Percentiles rank a stretch among this genome's conserved stretches.
Evolutionary conservation across 2,888 invertebrate species (phyloP).

Genomic region (Polyommatus icarus): DNA sequence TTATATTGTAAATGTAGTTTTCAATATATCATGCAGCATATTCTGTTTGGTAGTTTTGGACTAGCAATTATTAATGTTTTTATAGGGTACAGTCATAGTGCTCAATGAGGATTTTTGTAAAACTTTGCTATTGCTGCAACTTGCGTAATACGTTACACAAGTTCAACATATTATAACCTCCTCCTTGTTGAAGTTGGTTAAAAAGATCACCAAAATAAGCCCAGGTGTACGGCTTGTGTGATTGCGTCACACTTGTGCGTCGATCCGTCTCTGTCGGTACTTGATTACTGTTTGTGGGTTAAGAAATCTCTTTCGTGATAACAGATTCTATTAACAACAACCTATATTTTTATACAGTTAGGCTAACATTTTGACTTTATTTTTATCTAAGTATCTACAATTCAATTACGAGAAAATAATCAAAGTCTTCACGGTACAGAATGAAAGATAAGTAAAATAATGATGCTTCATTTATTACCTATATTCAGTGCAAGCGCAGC

Average conservation of each 20-base stretch:
- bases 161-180: too few relatives aligned
- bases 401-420: neutral
- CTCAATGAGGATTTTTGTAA: neutral
- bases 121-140: neutral
- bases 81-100: too few relatives aligned
- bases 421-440: too few relatives aligned
- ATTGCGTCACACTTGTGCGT: neutral
- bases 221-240: neutral
- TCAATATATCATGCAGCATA: too few relatives aligned
- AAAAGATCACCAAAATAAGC: neutral
- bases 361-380: neutral
- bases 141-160: neutral
- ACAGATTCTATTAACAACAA: slow-evolving; percentile 12
- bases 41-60: too few relatives aligned
- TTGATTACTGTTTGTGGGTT: slow-evolving; percentile 13
- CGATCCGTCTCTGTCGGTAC: slow-evolving; percentile 17
- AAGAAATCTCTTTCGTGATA: neutral
- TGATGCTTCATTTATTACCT: too few relatives aligned
- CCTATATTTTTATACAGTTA: neutral
- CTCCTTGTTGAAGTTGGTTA: too few relatives aligned
- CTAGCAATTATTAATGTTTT: too few relatives aligned
- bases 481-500: too few relatives aligned
- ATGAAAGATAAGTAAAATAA: too few relatives aligned
- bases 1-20: too few relatives aligned
- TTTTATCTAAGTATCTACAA: neutral